phyloP scores from a whole-genome alignment of 2,113 vertebrate genomes.

The Festucalex cinctus region DNA sequence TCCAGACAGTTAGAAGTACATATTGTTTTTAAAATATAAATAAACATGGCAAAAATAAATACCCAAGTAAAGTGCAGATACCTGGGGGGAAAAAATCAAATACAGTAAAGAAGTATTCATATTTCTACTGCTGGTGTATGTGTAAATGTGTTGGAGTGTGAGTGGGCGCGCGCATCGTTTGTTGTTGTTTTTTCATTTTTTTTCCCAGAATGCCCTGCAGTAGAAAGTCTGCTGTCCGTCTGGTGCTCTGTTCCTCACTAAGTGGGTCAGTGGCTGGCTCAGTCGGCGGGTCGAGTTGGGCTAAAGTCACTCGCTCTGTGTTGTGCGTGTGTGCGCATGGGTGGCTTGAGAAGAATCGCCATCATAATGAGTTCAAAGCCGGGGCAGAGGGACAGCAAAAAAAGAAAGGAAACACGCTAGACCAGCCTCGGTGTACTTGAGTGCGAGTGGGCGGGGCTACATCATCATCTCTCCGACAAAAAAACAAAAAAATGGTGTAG shows the following conservation, averaged over 20 bases:
- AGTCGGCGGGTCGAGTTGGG: conserved; percentile 57
- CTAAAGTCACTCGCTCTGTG: conserved; percentile 37
- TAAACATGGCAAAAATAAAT: background rate
- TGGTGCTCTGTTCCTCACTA: conserved; percentile 50
- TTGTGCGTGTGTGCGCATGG: background rate
- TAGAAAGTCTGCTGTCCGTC: conserved; percentile 52
- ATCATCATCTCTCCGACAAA: conserved; percentile 16
- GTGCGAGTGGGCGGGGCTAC: background rate
- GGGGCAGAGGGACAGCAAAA: conserved; percentile 29
- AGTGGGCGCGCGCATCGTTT: conserved; percentile 30
- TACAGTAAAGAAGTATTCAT: background rate
- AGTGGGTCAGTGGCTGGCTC: conserved; percentile 63
- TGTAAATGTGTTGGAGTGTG: conserved; percentile 3
- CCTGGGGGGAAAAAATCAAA: no score
- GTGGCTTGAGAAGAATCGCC: conserved; percentile 23
- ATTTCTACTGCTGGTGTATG: background rate
- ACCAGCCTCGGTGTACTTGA: conserved; percentile 35
- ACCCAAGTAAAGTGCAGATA: no score
- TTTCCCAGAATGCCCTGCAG: conserved; percentile 53
- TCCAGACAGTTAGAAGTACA: background rate
- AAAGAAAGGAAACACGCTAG: conserved; percentile 36
- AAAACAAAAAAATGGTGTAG: conserved; percentile 24
- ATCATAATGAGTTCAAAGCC: conserved; percentile 44
- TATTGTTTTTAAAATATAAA: background rate
- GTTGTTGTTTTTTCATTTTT: conserved; percentile 43